phyloP scores from a whole-genome alignment of 53 echinoderm and acorn worm species.

The Temnopleurus reevesii region DNA sequence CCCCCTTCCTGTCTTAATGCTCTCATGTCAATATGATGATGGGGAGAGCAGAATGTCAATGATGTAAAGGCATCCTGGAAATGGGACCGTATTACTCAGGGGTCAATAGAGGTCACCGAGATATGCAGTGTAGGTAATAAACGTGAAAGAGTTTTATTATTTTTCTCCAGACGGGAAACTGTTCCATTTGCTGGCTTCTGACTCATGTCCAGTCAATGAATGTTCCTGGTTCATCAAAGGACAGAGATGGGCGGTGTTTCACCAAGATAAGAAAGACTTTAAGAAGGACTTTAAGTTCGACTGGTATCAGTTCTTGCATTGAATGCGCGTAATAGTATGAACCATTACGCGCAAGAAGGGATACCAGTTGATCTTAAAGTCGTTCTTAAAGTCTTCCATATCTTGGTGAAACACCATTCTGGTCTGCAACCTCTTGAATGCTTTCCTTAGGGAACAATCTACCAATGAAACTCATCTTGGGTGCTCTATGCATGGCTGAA shows the following conservation, averaged over 20 bases:
- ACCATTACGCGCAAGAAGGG: too few species aligned
- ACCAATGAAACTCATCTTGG: not conserved
- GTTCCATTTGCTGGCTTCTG: conserved; percentile 38
- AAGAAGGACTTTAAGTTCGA: too few species aligned
- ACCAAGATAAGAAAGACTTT: too few species aligned
- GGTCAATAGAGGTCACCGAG: not conserved
- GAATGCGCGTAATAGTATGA: too few species aligned
- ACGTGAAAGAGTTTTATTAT: not conserved
- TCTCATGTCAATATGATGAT: not conserved
- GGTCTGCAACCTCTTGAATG: not conserved
- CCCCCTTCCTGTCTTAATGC: conserved; percentile 44
- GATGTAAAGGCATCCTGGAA: not conserved
- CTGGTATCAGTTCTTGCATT: too few species aligned
- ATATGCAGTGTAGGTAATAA: not conserved
- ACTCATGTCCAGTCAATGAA: not conserved
- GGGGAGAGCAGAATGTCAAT: conserved; percentile 4
- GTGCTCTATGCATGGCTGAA: conserved; percentile 18
- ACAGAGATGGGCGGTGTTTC: not conserved
- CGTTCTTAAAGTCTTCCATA: too few species aligned
- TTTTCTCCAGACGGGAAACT: conserved; percentile 40
- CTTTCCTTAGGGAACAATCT: not conserved
- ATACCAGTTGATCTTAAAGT: too few species aligned
- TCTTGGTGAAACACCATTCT: too few species aligned
- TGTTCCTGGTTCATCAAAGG: conserved; percentile 31
- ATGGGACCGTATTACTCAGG: not conserved